Evolutionary conservation across 2,888 invertebrate species (phyloP).

Genomic region (Drosophila crucigera): DNA sequence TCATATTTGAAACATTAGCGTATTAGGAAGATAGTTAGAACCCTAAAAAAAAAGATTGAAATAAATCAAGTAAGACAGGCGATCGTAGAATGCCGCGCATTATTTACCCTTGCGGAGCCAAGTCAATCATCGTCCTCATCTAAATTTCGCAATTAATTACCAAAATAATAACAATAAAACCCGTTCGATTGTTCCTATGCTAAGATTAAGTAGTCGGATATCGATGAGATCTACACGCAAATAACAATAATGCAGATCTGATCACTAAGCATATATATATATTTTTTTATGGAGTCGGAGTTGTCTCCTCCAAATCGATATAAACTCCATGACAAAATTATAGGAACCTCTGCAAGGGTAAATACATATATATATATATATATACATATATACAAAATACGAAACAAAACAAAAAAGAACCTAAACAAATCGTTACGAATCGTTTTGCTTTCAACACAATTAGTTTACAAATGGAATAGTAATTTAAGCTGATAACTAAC

Average conservation of each 20-base stretch:
- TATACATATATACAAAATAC: background rate
- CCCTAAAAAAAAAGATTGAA: background rate
- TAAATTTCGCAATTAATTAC: background rate
- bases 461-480: conserved; percentile 8
- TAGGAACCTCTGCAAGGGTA: background rate
- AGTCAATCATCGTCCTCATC: background rate
- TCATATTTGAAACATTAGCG: background rate
- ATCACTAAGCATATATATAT: background rate
- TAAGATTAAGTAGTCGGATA: background rate
- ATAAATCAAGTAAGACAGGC: background rate
- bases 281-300: background rate
- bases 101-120: background rate
- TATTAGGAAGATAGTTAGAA: conserved; percentile 3
- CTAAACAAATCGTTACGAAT: background rate
- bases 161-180: background rate
- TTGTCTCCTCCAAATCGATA: background rate
- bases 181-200: background rate
- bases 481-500: conserved; percentile 2
- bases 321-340: background rate
- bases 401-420: background rate
- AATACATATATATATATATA: background rate
- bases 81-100: background rate
- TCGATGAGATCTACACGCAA: background rate
- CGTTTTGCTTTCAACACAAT: conserved; percentile 16
- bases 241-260: background rate